Evolutionary conservation across 1,140 invertebrate genomes (phyloP), one percentile per base, ranked within the genome.

Genomic region (Musca domestica): DNA sequence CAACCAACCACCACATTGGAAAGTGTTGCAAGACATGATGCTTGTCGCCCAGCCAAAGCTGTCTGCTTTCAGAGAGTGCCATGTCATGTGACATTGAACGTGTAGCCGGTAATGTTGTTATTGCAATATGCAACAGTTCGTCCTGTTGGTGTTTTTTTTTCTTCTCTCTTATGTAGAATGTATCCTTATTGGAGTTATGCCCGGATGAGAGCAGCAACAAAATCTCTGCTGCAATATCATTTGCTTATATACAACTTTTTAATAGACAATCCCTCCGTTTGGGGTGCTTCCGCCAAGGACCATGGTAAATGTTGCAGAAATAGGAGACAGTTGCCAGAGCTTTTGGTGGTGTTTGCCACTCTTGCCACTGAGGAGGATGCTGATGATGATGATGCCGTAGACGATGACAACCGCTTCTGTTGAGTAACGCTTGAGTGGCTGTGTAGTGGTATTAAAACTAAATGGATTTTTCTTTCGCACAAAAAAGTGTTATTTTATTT

Each of bases 81-180:
- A 5, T 41, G 34, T 41, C 34, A 23, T 23, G 46, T 49, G 64
- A 66, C 64, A 66, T 66, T 66, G 64, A 66, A 66, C 27, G 49
- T 30, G 27, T 54, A 27, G 52, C 49, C 64, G 48, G 48, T 51
- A 7, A 27, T 58, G 54, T 17, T 58, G 25, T 17, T 30, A 58
- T 61, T 61, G 30, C 19, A 61, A 61, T 27, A 64, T 64, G 63
- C 63, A 64, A 64, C 63, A 64, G 63, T 64, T 64, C 63, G 46
- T 48, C n/a, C n/a, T 64, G 15, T 27, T n/a, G 20, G 4, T 3
- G 10, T 22, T 9, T 25, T 58, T 25, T 25, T 47, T 25, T 48
- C 23, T 22, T 15, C 34, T 48, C 20, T 22, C 25, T 12, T n/a
- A 9, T 0, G 47, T 49, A 49, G 17, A 49, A n/a, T 14, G 9